phyloP scores from a whole-genome alignment of 2,888 invertebrate species.

The Metopia argyrocephala region DNA sequence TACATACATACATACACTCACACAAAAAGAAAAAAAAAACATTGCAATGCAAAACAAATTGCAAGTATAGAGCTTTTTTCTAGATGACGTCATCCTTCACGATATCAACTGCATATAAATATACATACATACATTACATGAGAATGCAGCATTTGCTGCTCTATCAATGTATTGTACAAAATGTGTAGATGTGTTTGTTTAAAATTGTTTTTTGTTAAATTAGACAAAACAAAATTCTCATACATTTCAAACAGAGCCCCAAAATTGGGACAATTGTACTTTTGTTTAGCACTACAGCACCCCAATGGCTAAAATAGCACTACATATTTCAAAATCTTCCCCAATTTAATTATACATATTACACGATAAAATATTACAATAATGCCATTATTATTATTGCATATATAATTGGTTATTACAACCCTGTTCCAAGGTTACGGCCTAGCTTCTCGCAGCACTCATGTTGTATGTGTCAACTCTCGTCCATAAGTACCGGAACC shows the following conservation, averaged over 20 bases:
- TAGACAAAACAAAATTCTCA: background rate
- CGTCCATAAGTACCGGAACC: no score
- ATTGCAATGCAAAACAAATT: background rate
- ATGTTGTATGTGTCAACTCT: no score
- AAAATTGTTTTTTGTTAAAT: background rate
- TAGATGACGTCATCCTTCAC: slow-evolving; percentile 57
- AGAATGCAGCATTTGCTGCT: slow-evolving; percentile 61
- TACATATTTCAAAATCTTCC: slow-evolving; percentile 33
- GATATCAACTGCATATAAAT: background rate
- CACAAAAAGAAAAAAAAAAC: no score
- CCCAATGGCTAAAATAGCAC: slow-evolving; percentile 44
- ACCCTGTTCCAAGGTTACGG: no score
- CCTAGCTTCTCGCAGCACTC: no score
- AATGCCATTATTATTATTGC: no score
- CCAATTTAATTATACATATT: no score
- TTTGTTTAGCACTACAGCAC: slow-evolving; percentile 30
- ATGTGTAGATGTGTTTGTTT: background rate
- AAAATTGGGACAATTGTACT: background rate
- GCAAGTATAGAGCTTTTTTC: slow-evolving; percentile 46
- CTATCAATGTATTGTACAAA: background rate
- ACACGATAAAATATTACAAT: no score
- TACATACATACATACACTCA: no score
- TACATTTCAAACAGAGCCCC: no score
- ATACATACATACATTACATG: background rate
- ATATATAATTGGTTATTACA: no score